Conservation (phyloP, 2,113 vertebrate species). For the Podilymbus podiceps region DNA sequence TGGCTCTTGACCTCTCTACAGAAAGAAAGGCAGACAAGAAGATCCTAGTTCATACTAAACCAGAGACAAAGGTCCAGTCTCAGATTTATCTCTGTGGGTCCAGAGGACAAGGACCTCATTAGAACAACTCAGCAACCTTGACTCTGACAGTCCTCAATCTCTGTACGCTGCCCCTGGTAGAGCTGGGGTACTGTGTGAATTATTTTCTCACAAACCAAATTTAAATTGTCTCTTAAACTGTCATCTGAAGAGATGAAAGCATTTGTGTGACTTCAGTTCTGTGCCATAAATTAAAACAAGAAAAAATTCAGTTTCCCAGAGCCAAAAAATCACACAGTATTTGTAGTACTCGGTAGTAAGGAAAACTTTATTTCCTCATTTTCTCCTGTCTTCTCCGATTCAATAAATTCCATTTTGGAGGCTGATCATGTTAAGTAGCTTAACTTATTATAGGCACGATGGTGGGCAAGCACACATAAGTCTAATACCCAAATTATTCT, state of each 20-base stretch:
- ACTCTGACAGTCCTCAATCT: neutral
- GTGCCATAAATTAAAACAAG: neutral
- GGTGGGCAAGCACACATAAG: neutral
- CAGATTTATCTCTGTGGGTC: neutral
- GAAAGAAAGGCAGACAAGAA: neutral
- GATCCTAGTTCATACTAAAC: neutral
- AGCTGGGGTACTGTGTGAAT: neutral
- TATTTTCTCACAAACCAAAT: neutral
- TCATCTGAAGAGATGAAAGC: neutral
- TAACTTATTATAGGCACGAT: neutral
- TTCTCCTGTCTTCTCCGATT: neutral
- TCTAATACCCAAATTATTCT: conserved; percentile 6
- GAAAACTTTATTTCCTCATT: neutral
- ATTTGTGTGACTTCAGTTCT: neutral
- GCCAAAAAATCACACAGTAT: neutral
- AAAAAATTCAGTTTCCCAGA: neutral
- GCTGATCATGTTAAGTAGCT: conserved; percentile 19
- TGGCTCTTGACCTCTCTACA: neutral
- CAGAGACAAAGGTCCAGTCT: neutral
- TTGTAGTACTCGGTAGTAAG: neutral
- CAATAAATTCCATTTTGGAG: conserved; percentile 2
- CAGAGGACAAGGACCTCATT: neutral
- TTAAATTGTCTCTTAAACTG: neutral
- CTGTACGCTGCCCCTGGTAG: neutral
- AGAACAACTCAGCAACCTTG: neutral